A percentile compares a stretch with the other conserved stretches of the same genome.
These are phyloP conservation scores for Podarcis raffonei DNA, from an alignment of 2,113 vertebrate genomes.

Conservation along the genomic window DNA sequence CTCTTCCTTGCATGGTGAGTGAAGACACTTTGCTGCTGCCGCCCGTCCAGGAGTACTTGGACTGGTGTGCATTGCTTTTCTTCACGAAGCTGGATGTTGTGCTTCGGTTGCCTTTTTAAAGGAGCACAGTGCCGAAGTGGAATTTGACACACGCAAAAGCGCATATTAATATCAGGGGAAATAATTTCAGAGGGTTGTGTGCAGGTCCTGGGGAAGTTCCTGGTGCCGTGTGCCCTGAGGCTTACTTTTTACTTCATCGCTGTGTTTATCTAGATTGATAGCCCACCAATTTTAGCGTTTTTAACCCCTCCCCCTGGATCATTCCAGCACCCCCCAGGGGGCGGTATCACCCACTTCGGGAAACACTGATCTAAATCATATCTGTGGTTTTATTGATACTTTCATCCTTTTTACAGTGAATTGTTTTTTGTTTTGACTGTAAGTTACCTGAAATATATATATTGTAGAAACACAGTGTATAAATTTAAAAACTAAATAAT, in stretches of 20 bases:
- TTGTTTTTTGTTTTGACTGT: neutral
- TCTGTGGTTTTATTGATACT: neutral
- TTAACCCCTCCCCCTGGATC: neutral
- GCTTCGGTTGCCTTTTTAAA: neutral
- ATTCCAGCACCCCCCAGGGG: no score
- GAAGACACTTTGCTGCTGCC: fast-evolving
- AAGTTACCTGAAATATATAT: neutral
- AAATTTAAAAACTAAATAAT: neutral
- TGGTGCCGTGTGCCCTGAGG: no score
- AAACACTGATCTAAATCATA: neutral
- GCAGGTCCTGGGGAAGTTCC: no score
- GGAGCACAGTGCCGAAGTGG: neutral
- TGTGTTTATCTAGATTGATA: neutral
- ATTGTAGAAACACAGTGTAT: neutral
- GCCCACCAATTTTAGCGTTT: neutral
- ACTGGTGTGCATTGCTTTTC: neutral
- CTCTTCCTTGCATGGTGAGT: neutral
- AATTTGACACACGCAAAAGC: neutral
- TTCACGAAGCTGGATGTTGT: neutral
- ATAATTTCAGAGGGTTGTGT: neutral
- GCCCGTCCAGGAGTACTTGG: neutral
- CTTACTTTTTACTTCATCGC: no score
- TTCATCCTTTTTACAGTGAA: neutral
- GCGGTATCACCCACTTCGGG: no score
- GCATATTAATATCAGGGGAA: neutral